Evolutionary conservation across 1,140 invertebrate genomes (phyloP).

Genomic region (Trichoplusia ni): DNA sequence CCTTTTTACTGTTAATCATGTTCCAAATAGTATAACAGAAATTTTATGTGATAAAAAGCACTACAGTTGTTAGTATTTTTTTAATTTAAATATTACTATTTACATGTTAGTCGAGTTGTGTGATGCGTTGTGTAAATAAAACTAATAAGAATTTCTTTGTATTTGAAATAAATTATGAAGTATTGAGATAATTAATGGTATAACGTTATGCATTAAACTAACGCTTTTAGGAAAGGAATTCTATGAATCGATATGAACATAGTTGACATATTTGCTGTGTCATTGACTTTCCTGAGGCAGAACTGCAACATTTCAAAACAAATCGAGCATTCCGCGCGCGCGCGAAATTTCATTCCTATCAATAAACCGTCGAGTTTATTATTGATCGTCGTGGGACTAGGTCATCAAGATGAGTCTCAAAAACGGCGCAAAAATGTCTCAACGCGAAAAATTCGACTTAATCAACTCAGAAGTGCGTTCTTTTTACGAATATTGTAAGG

Average conservation of each 20-base stretch:
- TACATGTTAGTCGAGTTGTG: too few relatives aligned
- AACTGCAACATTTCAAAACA: slow-evolving; percentile 38
- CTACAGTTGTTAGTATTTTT: too few relatives aligned
- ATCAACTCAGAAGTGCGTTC: slow-evolving; percentile 83
- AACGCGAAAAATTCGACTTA: slow-evolving; percentile 77
- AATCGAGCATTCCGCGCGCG: slow-evolving; percentile 56
- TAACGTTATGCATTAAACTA: too few relatives aligned
- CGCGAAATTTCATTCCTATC: slow-evolving; percentile 70
- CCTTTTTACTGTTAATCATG: too few relatives aligned
- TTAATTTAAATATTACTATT: too few relatives aligned
- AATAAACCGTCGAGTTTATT: slow-evolving; percentile 58
- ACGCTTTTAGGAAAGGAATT: too few relatives aligned
- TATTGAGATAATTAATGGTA: too few relatives aligned
- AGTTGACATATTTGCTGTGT: slow-evolving; percentile 38
- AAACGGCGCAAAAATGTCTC: slow-evolving; percentile 70
- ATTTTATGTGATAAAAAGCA: too few relatives aligned
- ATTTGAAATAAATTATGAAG: background rate
- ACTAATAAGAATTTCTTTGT: background rate
- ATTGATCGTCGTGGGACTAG: slow-evolving; percentile 67
- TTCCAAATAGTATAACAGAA: too few relatives aligned
- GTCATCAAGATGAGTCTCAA: slow-evolving; percentile 70
- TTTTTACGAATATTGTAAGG: slow-evolving; percentile 85
- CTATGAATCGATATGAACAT: too few relatives aligned
- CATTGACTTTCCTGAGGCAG: slow-evolving; percentile 31
- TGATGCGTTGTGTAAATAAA: too few relatives aligned